Base-by-base conservation (phyloP, 1,140 invertebrate genomes). In the Penaeus japonicus region DNA sequence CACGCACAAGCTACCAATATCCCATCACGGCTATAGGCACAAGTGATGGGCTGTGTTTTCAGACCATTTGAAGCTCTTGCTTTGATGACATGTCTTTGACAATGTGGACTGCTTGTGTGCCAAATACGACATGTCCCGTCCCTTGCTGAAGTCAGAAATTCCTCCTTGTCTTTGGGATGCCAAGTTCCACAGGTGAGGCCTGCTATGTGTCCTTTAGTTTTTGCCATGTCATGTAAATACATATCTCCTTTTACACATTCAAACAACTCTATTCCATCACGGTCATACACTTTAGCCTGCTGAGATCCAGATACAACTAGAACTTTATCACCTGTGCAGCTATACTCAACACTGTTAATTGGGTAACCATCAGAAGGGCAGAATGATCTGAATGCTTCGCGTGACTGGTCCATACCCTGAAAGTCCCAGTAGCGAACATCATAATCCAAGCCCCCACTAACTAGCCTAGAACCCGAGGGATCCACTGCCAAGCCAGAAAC, bases 391-490 rank as follows among this genome's bases (percentile, higher is more conserved):
- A 99, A 99, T 90, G 97, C 97, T 81, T 96, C 94, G 93, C 99
- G 94, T 0, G 96, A 95, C 0, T 96, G 94, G 92, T 99, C 98
- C 98, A 99, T 99, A 15, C 98, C 98, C 85, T 97, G 96, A 94
- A 99, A 99, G 93, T 99, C 98, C 97, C 97, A 99, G 90, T 99
- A 97, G 86, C 96, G 96, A 0, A 99, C 96, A 91, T 99, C 97
- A 93, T 99, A 99, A 92, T 99, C 98, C 35, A 97, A 95, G 10
- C 94, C 93, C 20, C 91, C 91, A 54, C 97, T 96, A 0, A 97
- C 97, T 20, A 99, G 93, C 39, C 98, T 93, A 24, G 97, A 96
- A 24, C 98, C 99, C 39, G 97, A 96, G 0, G 97, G 96, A 93
- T 99, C 98, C 1, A 97, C 95, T 18, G 96, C 95, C 4, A 99